These are phyloP conservation scores for Hemicordylus capensis DNA, from an alignment of 2,113 vertebrate genomes.

Conservation along the genomic window DNA sequence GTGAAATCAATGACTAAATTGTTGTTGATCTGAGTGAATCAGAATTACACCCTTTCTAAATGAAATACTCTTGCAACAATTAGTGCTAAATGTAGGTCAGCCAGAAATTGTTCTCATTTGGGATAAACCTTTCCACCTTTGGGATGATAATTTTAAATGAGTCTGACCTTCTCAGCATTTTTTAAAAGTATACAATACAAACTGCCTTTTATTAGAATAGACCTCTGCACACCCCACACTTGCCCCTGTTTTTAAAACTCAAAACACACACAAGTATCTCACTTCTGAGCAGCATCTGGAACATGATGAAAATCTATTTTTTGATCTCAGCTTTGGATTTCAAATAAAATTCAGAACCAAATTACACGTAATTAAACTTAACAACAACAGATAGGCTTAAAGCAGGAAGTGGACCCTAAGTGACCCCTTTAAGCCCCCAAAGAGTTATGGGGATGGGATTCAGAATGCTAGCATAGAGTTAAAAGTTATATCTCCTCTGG, in stretches of 20 bases:
- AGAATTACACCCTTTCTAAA: neutral
- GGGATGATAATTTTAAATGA: neutral
- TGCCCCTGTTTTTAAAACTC: neutral
- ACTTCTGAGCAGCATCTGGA: neutral
- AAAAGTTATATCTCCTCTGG: no score
- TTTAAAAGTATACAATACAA: neutral
- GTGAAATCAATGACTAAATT: conserved; percentile 19
- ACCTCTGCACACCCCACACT: neutral
- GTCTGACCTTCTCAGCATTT: neutral
- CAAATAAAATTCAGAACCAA: neutral
- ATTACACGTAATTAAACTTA: no score
- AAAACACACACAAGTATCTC: neutral
- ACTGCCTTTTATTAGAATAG: neutral
- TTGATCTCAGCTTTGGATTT: neutral
- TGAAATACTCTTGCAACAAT: neutral
- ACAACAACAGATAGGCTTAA: no score
- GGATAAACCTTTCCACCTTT: neutral
- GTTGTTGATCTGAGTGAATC: conserved; percentile 10
- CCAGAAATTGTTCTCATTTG: neutral
- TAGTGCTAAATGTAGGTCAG: neutral
- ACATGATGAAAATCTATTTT: neutral
- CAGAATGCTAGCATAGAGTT: no score
- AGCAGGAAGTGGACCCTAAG: no score
- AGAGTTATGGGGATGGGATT: no score
- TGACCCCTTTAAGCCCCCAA: no score